These are phyloP conservation scores for Drosophila fungiperda DNA, from an alignment of 2,888 invertebrate species.

Conservation along the genomic window DNA sequence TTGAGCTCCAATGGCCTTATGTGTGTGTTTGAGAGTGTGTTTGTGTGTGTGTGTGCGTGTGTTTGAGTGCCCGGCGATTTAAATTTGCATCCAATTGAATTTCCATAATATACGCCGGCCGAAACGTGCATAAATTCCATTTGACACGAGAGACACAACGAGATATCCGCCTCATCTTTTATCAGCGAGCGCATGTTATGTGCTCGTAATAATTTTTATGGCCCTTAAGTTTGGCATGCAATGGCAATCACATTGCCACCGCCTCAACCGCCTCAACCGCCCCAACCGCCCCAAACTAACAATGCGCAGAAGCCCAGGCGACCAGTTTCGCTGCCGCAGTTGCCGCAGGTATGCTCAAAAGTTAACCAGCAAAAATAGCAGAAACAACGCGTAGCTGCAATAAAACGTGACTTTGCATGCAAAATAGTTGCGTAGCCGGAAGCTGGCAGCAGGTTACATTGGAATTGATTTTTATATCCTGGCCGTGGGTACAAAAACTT, in stretches of 20 bases:
- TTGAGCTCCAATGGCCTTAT: conserved; percentile 6
- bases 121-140: conserved; percentile 77
- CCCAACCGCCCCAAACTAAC: conserved; percentile 26
- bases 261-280: neutral
- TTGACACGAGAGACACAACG: conserved; percentile 55
- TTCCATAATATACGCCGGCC: conserved; percentile 73
- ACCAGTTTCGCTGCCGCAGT: conserved; percentile 32
- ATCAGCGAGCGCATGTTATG: conserved; percentile 63
- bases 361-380: conserved; percentile 56
- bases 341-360: conserved; percentile 76
- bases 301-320: conserved; percentile 39
- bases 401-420: conserved; percentile 84
- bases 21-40: neutral
- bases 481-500: conserved; percentile 33
- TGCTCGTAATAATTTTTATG: conserved; percentile 78
- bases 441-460: conserved; percentile 54
- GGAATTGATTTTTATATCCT: conserved; percentile 71
- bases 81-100: conserved; percentile 79
- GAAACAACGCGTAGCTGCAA: conserved; percentile 69
- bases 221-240: conserved; percentile 70
- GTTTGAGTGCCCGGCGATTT: conserved; percentile 58
- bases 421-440: conserved; percentile 73
- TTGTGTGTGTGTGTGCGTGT: conserved; percentile 11
- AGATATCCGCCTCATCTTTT: conserved; percentile 42
- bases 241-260: conserved; percentile 15